Base-by-base conservation (phyloP, 1,140 invertebrate species). In the Pachypsylla venusta region DNA sequence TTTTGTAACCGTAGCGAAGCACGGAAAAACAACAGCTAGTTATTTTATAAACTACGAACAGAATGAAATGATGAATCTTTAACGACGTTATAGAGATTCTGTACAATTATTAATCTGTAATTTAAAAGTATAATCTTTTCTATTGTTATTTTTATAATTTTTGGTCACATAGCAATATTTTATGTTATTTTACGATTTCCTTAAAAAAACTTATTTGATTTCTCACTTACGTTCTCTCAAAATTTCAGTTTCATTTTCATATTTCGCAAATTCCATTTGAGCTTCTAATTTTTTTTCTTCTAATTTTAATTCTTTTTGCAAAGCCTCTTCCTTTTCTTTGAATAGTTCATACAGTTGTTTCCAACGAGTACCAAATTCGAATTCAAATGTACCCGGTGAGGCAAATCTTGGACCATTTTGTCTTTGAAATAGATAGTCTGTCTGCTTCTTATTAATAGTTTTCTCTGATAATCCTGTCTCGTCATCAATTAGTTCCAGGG, bases 281-380 rank as follows among this genome's bases (percentile, higher is more conserved):
- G 91, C 88, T 67, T 94, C 88, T 0, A 97, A 71, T 67, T 94
- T 93, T 58, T 92, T 87, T 69, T 89, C 84, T 68, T 92, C 89
- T 69, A 88, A 81, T 62, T 86, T 81, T 71, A 97, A 82, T 73
- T 99, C 95, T 60, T 86, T 81, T 68, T 95, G 92, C 0, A 99
- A 71, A n/a, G 89, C 84, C 60, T 92, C 83, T 68, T 92, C 83
- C 63, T 93, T 93, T 66, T 93, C 87, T 64, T 91, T 87, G 67
- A 90, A 93, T 2, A 95, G 73, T 67, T 96, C 89, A 70, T 93
- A 85, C 30, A 99, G 73, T 65, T 95, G 89, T 72, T 98, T 98
- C 93, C 94, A 98, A 53, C 91, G 83, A 26, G 86, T 85, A 16
- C 92, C 94, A 75, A 96, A 97, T 68, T 97, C 90, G 68, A 87